Percentiles rank a stretch among this genome's conserved stretches.
phyloP scores from a whole-genome alignment of 2,888 invertebrate genomes.

The Timandra comae region DNA sequence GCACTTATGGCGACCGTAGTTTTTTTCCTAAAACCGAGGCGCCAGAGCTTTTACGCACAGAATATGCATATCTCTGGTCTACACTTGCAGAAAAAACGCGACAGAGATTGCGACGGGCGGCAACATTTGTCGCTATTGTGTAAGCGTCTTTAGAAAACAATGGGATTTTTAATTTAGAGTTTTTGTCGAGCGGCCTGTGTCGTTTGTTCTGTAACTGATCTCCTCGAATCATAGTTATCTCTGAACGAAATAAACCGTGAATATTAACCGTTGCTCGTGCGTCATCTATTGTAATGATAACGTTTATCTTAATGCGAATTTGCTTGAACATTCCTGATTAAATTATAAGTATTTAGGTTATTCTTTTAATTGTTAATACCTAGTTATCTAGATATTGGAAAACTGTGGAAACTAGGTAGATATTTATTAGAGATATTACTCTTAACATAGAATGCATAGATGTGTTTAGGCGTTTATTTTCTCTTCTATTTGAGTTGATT shows the following conservation, averaged over 20 bases:
- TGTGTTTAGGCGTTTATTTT: too few relatives aligned
- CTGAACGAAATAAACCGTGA: slow-evolving; percentile 15
- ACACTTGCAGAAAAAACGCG: slow-evolving; percentile 14
- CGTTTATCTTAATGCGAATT: neutral
- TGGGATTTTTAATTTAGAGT: slow-evolving; percentile 47
- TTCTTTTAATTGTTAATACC: too few relatives aligned
- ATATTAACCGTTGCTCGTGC: slow-evolving; percentile 13
- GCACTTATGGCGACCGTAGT: slow-evolving; percentile 51
- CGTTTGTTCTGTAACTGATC: slow-evolving; percentile 28
- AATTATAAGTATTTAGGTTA: too few relatives aligned
- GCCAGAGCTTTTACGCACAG: slow-evolving; percentile 66
- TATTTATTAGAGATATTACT: too few relatives aligned
- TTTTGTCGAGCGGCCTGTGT: slow-evolving; percentile 30
- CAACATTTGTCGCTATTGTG: slow-evolving; percentile 50
- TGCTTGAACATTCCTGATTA: too few relatives aligned
- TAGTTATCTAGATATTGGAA: too few relatives aligned
- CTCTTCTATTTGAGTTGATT: too few relatives aligned
- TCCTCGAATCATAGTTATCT: slow-evolving; percentile 8
- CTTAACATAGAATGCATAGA: too few relatives aligned
- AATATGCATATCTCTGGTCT: slow-evolving; percentile 23
- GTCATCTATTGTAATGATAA: slow-evolving; percentile 9
- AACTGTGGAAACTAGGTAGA: too few relatives aligned
- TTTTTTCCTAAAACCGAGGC: slow-evolving; percentile 52
- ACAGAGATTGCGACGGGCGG: slow-evolving; percentile 35
- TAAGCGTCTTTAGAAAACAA: slow-evolving; percentile 56